phyloP scores from a whole-genome alignment of 2,888 invertebrate species.

The Tanytarsus gracilentus region DNA sequence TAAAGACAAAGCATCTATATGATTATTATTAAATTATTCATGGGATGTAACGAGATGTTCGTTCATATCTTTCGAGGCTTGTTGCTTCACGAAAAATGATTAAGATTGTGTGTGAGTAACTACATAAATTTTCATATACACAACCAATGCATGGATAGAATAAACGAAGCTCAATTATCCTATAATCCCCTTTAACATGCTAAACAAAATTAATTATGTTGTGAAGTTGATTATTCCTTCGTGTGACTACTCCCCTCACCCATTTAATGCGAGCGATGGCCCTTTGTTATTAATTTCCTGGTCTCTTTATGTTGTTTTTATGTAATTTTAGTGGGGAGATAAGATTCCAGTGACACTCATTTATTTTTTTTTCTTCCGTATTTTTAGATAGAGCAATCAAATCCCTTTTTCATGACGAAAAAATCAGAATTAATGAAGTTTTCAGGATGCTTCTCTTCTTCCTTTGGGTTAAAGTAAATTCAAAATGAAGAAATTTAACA shows the following conservation, averaged over 20 bases:
- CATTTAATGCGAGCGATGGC: no score
- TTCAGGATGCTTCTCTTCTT: no score
- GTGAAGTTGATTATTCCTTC: not conserved
- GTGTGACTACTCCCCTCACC: not conserved
- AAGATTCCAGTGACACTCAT: no score
- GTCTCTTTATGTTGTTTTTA: no score
- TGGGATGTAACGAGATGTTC: conserved; percentile 21
- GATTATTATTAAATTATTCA: conserved; percentile 28
- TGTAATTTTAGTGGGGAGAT: no score
- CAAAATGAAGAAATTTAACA: no score
- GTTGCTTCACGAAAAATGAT: conserved; percentile 16
- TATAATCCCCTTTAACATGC: not conserved
- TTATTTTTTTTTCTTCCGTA: no score
- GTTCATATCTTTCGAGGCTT: conserved; percentile 1
- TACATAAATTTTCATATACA: not conserved
- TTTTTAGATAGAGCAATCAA: no score
- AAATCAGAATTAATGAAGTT: no score
- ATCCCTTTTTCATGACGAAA: no score
- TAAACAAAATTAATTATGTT: conserved; percentile 9
- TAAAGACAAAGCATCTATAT: conserved; percentile 7
- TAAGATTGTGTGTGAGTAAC: conserved; percentile 6
- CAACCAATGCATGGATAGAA: not conserved
- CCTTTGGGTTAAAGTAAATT: no score
- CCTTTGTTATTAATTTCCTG: no score
- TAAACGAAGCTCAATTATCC: conserved; percentile 1